Percentiles rank a stretch among this genome's conserved stretches.
Evolutionary conservation across 2,113 vertebrate species (phyloP).

Genomic region (Cyprichromis sp.): DNA sequence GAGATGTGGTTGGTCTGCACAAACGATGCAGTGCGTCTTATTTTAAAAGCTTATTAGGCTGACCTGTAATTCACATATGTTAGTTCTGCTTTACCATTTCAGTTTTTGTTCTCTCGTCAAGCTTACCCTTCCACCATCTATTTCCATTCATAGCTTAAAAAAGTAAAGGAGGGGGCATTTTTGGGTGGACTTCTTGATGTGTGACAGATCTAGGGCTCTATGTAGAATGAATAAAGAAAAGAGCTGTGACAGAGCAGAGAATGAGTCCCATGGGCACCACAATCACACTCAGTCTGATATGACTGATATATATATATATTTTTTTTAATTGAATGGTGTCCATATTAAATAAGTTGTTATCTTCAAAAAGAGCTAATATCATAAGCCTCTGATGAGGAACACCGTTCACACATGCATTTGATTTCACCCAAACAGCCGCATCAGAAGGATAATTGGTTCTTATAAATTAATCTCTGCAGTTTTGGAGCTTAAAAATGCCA

Average conservation of each 20-base stretch:
- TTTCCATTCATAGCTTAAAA: background rate
- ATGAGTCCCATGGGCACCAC: background rate
- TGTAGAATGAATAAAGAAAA: background rate
- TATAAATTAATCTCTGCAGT: slow-evolving; percentile 33
- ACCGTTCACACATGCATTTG: background rate
- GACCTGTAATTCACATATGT: background rate
- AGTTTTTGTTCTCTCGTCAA: background rate
- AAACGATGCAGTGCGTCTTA: background rate
- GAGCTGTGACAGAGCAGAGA: background rate
- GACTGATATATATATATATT: background rate
- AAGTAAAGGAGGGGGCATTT: background rate
- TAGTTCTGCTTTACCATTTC: background rate
- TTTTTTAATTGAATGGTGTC: background rate
- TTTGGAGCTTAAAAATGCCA: background rate
- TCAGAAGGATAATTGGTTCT: slow-evolving; percentile 12
- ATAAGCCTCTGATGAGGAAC: background rate
- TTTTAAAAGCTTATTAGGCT: background rate
- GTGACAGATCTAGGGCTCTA: slow-evolving; percentile 26
- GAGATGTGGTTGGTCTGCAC: background rate
- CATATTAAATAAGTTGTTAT: slow-evolving; percentile 22
- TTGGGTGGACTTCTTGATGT: background rate
- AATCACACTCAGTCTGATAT: slow-evolving; percentile 13
- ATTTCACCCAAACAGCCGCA: slow-evolving; percentile 2
- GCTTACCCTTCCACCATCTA: background rate
- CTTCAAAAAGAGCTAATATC: slow-evolving; percentile 20